Base-by-base conservation (phyloP, 2,113 vertebrate genomes). In the Willisornis vidua region DNA sequence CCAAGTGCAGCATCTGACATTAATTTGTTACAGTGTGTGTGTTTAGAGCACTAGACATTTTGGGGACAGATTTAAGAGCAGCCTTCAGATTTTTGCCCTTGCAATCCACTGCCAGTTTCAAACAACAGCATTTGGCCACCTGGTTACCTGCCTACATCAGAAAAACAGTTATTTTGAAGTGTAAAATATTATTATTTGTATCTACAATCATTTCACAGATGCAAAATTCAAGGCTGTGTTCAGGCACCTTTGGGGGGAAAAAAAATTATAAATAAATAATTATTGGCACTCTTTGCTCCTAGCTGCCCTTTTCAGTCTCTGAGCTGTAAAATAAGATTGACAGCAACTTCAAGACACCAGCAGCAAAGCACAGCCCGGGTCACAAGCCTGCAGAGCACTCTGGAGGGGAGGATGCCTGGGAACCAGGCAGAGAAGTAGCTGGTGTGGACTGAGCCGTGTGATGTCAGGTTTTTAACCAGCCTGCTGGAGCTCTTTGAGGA, bases 291-390 rank as follows among this genome's bases (percentile, higher is more conserved):
- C 39, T 81, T 37, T 90, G 61, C 65, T 89, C 62, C 71, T 72
- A 65, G 37, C 23, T 95, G 89, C 89, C 91, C 94, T 95, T 96
- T 97, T 94, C 93, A 92, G 82, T 35, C 84, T 85, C 76, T 95
- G 84, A 92, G 79, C 93, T 77, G n/a, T 80, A 89, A 87, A 96
- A 93, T 87, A 92, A 94, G 93, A 94, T 74, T 94, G 96, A 82
- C 89, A 85, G 87, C 2, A 14, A 59, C 73, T 87, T 90, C 6
- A 1, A 73, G 70, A 79, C 46, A 43, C 45, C 0, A 2, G 75
- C 75, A 94, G 86, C 71, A 77, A 80, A 89, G 82, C 48, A 1
- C 52, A 57, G 67, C 43, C 43, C 2, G 0, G 92, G 91, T 94
- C 94, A 88, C 9, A 9, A 84, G 85, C 75, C 71, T 4, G 3